These are phyloP conservation scores for Catostomus latipinnis DNA, from an alignment of 2,797 vertebrate genomes.

Conservation along the genomic window DNA sequence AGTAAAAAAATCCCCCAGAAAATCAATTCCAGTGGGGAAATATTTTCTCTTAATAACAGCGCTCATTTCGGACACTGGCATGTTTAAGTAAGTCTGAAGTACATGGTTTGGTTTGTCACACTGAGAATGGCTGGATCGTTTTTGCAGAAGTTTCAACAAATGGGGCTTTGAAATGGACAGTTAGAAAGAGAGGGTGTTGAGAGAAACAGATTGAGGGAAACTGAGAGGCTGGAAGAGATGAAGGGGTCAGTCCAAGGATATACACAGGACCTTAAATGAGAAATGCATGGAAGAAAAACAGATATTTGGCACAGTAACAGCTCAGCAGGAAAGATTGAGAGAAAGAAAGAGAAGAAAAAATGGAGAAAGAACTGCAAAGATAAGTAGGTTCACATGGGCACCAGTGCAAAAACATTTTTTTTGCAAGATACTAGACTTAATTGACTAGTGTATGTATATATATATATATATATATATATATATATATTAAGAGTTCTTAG, in stretches of 20 bases:
- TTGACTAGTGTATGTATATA: no score
- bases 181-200: not conserved
- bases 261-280: conserved; percentile 72
- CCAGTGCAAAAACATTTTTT: no score
- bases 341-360: conserved; percentile 29
- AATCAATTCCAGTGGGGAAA: no score
- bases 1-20: no score
- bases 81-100: not conserved
- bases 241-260: conserved; percentile 69
- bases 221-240: conserved; percentile 39
- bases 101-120: not conserved
- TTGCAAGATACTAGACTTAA: no score
- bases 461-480: no score
- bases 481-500: no score
- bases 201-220: conserved; percentile 1
- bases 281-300: conserved; percentile 73
- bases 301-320: conserved; percentile 71
- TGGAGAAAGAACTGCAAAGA: conserved; percentile 49
- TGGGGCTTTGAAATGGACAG: not conserved
- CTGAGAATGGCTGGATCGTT: no score
- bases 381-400: conserved; percentile 42
- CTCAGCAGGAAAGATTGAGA: conserved; percentile 29
- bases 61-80: no score
- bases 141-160: no score
- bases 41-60: no score